Evolutionary conservation across 2,113 vertebrate genomes (phyloP), one percentile per base, ranked within the genome.

Genomic region (Lepidothrix coronata): DNA sequence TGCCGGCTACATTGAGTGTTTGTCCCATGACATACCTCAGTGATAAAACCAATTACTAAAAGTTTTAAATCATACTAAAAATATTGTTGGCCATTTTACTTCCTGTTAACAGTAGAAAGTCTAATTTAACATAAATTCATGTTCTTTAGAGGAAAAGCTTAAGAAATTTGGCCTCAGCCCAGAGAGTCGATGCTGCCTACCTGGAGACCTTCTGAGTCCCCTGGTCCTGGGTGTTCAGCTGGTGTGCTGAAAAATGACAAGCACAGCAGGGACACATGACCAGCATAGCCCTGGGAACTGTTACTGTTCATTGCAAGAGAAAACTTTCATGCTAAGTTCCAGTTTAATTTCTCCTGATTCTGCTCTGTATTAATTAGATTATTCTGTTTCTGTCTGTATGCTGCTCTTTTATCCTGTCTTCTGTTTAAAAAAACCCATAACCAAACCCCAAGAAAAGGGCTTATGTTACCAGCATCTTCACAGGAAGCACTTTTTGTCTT

Each of bases 1-100:
- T 57, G 48, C 30, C 1, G 1, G 13, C 37, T 28, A 1, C 7
- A 0, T 0, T 25, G n/a, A 9, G 3, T 10, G 11, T 30, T 39
- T 90, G 52, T 18, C 39, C 0, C 0, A 17, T 31, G 39, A 27
- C 55, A 35, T 3, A 15, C 16, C n/a, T 70, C 55, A 22, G 8
- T 0, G 5, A 88, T 2, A 58, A 46, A 44, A 83, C 6, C 22
- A 39, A 61, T 37, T 23, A 11, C 28, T 52, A 46, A 28, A 6
- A 11, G 43, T 54, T 58, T 28, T 1, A 76, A 63, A 37, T n/a
- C 5, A 0, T 37, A 33, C 23, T 21, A 59, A 76, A 89, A 83
- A 54, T 41, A 30, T 3, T 23, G 14, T 31, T 19, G 25, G 14
- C 0, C 0, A 21, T 9, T 95, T 89, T 67, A 12, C 21, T 70